Evolutionary conservation across 2,888 invertebrate species (phyloP), one percentile per base, ranked within the genome.

Genomic region (Drosophila vallismaia): DNA sequence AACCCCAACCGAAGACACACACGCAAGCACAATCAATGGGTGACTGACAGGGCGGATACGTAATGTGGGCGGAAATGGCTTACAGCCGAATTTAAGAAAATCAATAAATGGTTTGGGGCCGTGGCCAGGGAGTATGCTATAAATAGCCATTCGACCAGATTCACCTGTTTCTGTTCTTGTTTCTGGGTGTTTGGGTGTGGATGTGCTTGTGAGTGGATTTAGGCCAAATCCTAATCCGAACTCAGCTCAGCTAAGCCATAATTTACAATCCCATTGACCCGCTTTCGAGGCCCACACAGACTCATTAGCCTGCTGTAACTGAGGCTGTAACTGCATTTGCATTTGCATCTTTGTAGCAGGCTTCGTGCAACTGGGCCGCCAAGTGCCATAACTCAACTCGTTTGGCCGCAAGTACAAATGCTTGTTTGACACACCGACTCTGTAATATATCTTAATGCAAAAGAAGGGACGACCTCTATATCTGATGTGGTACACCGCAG

Each of bases 351-450:
- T 36, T 57, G 42, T 44, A 40, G 42, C 26, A 19, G 19, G 19
- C 19, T 19, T 19, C 2, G 19, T 53, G 56, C n/a, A 12, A 31
- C 14, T 14, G 40, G 40, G 40, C 44, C 24, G 66, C 63, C 62
- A 70, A 74, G 62, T 70, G 76, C 76, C 76, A 85, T 85, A 82
- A 85, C 74, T 83, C 83, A 85, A 71, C 51, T 68, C 56, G 63
- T 71, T 58, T 60, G 51, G 79, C 82, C 79, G 54, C 75, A 76
- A 83, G 83, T 82, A 86, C 83, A 83, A 82, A 82, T 80, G 75
- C 79, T 74, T 76, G 78, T 71, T 78, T 55, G 60, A 69, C 67
- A 57, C 66, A 54, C 38, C 46, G 46, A 28, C 26, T 49, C 73
- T 70, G 79, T 74, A 72, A 82, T 82, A 74, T 76, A 85, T 82